Conservation (phyloP, 2,888 invertebrate species). For the Mythimna loreyi region DNA sequence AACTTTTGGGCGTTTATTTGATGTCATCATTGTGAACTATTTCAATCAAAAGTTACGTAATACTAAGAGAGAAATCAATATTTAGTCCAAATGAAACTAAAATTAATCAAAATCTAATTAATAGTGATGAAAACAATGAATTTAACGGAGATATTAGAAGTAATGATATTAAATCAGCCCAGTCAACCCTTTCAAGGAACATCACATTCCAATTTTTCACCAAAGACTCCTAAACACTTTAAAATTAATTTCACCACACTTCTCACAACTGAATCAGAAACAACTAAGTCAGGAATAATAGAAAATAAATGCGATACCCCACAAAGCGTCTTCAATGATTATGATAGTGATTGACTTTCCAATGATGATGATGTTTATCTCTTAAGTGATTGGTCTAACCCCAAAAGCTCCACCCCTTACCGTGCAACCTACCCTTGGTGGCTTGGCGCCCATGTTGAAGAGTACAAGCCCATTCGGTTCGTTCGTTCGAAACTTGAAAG, state of each 20-base stretch:
- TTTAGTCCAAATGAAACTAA: background rate
- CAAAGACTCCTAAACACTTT: background rate
- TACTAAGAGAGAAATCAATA: conserved; percentile 1
- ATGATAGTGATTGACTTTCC: conserved; percentile 53
- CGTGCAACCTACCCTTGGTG: conserved; percentile 94
- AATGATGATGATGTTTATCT: conserved; percentile 72
- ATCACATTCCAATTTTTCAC: background rate
- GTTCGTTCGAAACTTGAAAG: conserved; percentile 98
- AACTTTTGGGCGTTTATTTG: conserved; percentile 30
- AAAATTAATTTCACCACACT: conserved; percentile 41
- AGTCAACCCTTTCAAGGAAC: background rate
- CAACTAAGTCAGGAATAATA: conserved; percentile 39
- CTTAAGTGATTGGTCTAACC: conserved; percentile 80
- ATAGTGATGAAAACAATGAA: conserved; percentile 6
- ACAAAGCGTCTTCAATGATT: conserved; percentile 58
- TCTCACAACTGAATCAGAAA: conserved; percentile 29
- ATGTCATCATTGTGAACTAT: conserved; percentile 31
- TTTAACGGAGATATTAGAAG: background rate
- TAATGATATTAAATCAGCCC: background rate
- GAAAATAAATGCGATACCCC: conserved; percentile 60
- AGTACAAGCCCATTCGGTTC: conserved; percentile 98
- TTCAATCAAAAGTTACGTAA: conserved; percentile 33
- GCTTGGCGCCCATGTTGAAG: conserved; percentile 96
- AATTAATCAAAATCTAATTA: background rate
- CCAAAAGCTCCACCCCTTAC: conserved; percentile 91